Conservation (phyloP, 1,140 invertebrate species). For the Acromyrmex heyeri region DNA sequence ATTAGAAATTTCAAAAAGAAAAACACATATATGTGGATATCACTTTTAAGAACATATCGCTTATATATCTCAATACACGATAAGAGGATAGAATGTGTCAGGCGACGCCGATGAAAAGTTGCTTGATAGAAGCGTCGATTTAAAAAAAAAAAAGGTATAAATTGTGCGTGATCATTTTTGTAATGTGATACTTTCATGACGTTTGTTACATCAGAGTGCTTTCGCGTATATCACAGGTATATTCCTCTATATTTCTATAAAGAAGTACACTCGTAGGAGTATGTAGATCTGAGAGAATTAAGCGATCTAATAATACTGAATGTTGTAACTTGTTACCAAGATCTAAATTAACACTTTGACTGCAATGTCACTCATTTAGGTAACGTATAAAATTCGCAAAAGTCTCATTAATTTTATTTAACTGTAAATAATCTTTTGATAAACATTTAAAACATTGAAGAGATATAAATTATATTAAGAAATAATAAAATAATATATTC, state of each 20-base stretch:
- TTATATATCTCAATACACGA: conserved; percentile 13
- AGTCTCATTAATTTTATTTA: no score
- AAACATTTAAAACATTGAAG: no score
- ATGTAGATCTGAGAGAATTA: not conserved
- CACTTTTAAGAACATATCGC: not conserved
- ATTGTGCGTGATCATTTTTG: conserved; percentile 42
- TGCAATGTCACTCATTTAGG: no score
- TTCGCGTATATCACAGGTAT: not conserved
- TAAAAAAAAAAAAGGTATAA: conserved; percentile 23
- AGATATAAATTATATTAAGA: no score
- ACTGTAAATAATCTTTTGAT: no score
- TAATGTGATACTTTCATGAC: conserved; percentile 64
- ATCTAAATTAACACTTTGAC: not conserved
- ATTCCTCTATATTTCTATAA: not conserved
- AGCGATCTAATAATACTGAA: not conserved
- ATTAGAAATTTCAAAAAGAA: not conserved
- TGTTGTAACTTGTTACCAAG: not conserved
- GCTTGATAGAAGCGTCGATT: conserved; percentile 33
- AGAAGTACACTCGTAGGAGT: not conserved
- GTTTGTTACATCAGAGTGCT: not conserved
- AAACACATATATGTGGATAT: not conserved
- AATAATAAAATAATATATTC: no score
- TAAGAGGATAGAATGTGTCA: conserved; percentile 30
- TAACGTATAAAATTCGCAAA: no score
- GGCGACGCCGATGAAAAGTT: not conserved